phyloP scores from a whole-genome alignment of 2,888 invertebrate genomes.

The Sepiola atlantica region DNA sequence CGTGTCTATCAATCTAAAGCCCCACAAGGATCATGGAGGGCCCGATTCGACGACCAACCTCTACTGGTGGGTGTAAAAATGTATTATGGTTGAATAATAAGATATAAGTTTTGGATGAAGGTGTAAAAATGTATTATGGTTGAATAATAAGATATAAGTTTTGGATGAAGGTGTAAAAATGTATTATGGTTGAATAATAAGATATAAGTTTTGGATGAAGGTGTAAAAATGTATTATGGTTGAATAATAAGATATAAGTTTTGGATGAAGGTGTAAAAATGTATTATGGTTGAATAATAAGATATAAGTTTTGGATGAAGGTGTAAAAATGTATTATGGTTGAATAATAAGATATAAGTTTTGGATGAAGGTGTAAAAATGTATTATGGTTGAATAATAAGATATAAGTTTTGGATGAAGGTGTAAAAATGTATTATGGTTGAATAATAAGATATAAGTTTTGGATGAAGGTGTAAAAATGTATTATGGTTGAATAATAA shows the following conservation, averaged over 20 bases:
- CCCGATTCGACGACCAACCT: too few relatives aligned
- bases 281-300: neutral
- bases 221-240: neutral
- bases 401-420: neutral
- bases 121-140: neutral
- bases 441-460: neutral
- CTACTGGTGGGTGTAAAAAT: too few relatives aligned
- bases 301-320: neutral
- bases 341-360: neutral
- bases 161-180: neutral
- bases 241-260: neutral
- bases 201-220: neutral
- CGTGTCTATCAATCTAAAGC: too few relatives aligned
- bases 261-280: neutral
- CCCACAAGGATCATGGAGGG: too few relatives aligned
- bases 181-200: neutral
- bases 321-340: neutral
- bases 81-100: neutral
- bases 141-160: neutral
- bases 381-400: neutral
- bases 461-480: neutral
- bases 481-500: neutral
- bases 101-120: neutral
- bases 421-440: neutral
- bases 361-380: neutral